Base-by-base conservation (phyloP, 2,888 invertebrate species). In the Cataglyphis altisquamis region DNA sequence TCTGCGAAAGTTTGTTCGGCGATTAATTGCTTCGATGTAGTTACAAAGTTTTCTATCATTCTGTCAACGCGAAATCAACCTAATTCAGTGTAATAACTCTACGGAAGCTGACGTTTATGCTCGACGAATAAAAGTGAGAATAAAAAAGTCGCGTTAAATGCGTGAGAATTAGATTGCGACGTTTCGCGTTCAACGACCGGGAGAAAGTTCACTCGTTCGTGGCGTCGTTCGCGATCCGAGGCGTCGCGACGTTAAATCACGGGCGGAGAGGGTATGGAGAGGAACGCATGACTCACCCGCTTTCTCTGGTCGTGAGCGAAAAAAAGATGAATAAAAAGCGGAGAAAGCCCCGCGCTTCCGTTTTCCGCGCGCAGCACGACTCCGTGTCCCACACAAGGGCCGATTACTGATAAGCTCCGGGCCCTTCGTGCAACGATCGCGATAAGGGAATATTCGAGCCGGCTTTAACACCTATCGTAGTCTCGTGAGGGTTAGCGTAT, bases 341-440 rank as follows among this genome's bases (percentile, higher is more conserved):
- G 32, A 70, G 57, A 70, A 60, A 70, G 45, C n/a, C 39, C 18
- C 18, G 39, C 55, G 29, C 39, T 55, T 41, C 39, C 70, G 25
- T 62, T 63, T 70, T 21, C n/a, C 21, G 57, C 78, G 78, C 70
- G 60, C 77, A 66, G 45, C 70, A 70, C 57, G 70, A 70, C 63
- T 70, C 45, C 83, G 57, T 80, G 83, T 70, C 80, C 68, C 29
- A 66, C 74, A 80, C 78, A 72, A 84, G 74, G 82, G 78, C 67
- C 84, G 87, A 86, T 86, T 64, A 70, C 87, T 73, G 88, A 88
- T 88, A 88, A 87, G 85, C 83, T 39, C 52, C 52, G 75, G 66
- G 81, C 87, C 87, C 86, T 84, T 87, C 84, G 88, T 81, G 84
- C 81, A 82, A 67, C 60, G 85, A 89, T 89, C 89, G 73, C 60